Evolutionary conservation across 2,797 vertebrate genomes (phyloP), one percentile per base, ranked within the genome.

Genomic region (Agapornis canus): DNA sequence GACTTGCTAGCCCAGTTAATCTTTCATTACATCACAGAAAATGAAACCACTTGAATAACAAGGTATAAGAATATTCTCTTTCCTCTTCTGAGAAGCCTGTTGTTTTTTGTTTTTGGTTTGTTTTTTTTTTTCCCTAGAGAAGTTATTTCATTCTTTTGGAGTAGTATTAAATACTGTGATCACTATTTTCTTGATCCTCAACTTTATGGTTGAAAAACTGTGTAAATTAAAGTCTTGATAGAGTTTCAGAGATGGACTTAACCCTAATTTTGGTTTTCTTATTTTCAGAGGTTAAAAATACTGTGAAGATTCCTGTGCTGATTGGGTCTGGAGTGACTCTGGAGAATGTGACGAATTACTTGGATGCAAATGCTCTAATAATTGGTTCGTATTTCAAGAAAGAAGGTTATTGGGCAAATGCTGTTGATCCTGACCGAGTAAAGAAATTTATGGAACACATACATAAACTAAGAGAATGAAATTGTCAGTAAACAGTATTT

Each of bases 341-440:
- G 42, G 97, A 98, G 56, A 99, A 99, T 7, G 84, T 98, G 32
- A 97, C 97, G 17, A 89, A 89, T 71, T 99, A 98, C 97, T 80
- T 98, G 16, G 95, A 97, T 43, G 98, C 99, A 75, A 97, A 95
- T 5, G 98, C 98, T 35, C 87, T 99, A 81, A 98, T 99, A 86
- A 93, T 99, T 52, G 98, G 99, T 49, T 99, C 98, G 1, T 97
- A 99, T 94, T 99, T 99, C 93, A 99, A 99, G 97, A 96, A 95
- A 82, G 97, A 76, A 13, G 98, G 98, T 45, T 96, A 98, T 92
- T 99, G 99, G 99, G 98, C 98, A 94, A 98, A 98, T 23, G 71
- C 42, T 7, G 96, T 99, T 12, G 98, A 98, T 94, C 96, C 96
- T 4, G 97, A 98, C 82, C 79, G 86, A 57, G 98, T 99, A n/a